Evolutionary conservation across 2,113 vertebrate species (phyloP), one percentile per base, ranked within the genome.

Genomic region (Zootoca vivipara): DNA sequence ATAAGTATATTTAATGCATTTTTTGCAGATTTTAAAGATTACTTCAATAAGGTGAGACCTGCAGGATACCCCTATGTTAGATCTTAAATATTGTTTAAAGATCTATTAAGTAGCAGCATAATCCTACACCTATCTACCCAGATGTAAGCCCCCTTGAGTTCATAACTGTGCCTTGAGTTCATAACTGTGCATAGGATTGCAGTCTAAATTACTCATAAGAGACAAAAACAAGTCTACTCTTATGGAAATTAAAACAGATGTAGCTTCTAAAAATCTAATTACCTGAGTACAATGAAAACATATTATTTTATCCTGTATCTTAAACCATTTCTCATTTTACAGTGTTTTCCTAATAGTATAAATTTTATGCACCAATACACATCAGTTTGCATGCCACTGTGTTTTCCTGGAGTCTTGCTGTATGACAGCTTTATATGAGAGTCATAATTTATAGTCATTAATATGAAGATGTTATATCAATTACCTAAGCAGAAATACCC

Each of bases 401-500:
- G 3, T 89, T 85, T 85, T 94, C 78, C n/a, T 70, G 75, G 80
- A 93, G 72, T 88, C 88, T 93, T 93, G 78, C 40, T 42, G 75
- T 89, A 72, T 95, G 91, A 95, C 93, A 94, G 87, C 93, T 96
- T 91, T 94, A 91, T 92, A 91, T 89, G 94, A 90, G 15, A 93
- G 67, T 74, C 88, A 93, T 96, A 96, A 95, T 95, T 97, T 96
- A 91, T 78, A 80, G 81, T 90, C 89, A 94, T 95, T 97, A 95
- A 94, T 93, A 95, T 93, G 94, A 96, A 94, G 93, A 95, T 95
- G 91, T 92, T 97, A 89, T 96, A 95, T 96, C 92, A 96, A 94
- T 97, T 97, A 95, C 83, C 30, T 91, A 94, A 94, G 83, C 83
- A 96, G 95, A 96, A 96, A 93, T 93, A 94, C 70, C 30, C 89